Percentiles rank a stretch among this genome's conserved stretches.
phyloP scores from a whole-genome alignment of 2,888 invertebrate genomes.

The Glyphotaelius pellucidus region DNA sequence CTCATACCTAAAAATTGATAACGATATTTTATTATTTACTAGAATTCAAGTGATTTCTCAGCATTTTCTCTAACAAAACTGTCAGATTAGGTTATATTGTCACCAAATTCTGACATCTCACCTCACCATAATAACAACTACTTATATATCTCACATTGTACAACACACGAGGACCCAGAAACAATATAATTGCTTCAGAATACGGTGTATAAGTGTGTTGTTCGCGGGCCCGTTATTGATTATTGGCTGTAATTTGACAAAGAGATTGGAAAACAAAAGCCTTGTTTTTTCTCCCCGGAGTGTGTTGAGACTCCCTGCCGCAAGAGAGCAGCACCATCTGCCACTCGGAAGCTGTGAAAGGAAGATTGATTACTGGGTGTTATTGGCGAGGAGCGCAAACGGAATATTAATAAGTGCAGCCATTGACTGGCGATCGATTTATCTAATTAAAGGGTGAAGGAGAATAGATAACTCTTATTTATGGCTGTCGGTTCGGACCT shows the following conservation, averaged over 20 bases:
- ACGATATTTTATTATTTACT: too few species aligned
- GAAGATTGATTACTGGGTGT: slow-evolving; percentile 55
- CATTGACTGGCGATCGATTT: slow-evolving; percentile 37
- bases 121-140: not conserved
- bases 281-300: slow-evolving; percentile 27
- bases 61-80: not conserved
- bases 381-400: slow-evolving; percentile 51
- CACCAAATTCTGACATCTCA: not conserved
- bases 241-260: slow-evolving; percentile 39
- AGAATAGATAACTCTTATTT: not conserved
- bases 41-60: too few species aligned
- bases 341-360: slow-evolving; percentile 54
- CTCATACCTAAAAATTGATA: too few species aligned
- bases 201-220: not conserved
- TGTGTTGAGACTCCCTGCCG: slow-evolving; percentile 11
- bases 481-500: not conserved
- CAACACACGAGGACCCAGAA: not conserved
- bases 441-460: slow-evolving; percentile 2
- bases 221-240: slow-evolving; percentile 29
- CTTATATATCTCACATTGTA: not conserved
- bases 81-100: not conserved
- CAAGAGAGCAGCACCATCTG: slow-evolving; percentile 38
- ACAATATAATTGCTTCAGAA: slow-evolving; percentile 14
- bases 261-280: slow-evolving; percentile 49
- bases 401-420: slow-evolving; percentile 57